Percentiles rank a stretch among this genome's conserved stretches.
These are phyloP conservation scores for Anagrus nilaparvatae DNA, from an alignment of 1,140 invertebrate species.

Conservation along the genomic window DNA sequence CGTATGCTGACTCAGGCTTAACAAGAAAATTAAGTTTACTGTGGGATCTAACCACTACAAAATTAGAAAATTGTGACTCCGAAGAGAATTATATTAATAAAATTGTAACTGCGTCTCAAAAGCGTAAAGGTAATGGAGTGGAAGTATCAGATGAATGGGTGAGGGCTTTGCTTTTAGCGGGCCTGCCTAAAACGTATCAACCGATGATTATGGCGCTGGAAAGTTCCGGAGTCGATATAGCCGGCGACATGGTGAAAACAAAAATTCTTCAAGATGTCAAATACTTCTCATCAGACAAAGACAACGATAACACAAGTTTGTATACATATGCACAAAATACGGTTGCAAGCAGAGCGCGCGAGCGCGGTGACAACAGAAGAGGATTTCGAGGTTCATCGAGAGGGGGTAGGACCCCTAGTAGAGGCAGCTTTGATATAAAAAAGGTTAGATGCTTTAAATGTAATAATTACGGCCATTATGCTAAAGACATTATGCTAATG, in stretches of 20 bases:
- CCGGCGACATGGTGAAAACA: conserved; percentile 29
- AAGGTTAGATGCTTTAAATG: no score
- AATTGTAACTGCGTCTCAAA: not conserved
- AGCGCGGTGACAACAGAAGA: no score
- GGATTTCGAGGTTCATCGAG: no score
- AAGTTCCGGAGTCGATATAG: conserved; percentile 24
- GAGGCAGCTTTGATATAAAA: no score
- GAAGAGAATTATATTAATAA: conserved; percentile 9
- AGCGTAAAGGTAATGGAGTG: conserved; percentile 2
- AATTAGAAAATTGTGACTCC: conserved; percentile 5
- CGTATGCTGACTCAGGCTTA: conserved; percentile 5
- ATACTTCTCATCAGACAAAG: conserved; percentile 19
- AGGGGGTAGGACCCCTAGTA: no score
- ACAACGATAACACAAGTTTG: no score
- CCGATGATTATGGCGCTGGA: conserved; percentile 40
- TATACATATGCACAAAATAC: no score
- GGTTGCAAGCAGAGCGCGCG: no score
- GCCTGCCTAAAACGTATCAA: conserved; percentile 21
- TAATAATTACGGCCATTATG: no score
- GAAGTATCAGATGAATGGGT: conserved; percentile 1
- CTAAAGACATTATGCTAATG: no score
- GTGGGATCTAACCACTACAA: not conserved
- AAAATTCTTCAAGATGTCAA: conserved; percentile 35
- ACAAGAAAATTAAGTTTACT: conserved; percentile 3
- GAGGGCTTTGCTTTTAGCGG: conserved; percentile 6